Conservation (phyloP, 2,888 invertebrate species). For the Altica lythri region DNA sequence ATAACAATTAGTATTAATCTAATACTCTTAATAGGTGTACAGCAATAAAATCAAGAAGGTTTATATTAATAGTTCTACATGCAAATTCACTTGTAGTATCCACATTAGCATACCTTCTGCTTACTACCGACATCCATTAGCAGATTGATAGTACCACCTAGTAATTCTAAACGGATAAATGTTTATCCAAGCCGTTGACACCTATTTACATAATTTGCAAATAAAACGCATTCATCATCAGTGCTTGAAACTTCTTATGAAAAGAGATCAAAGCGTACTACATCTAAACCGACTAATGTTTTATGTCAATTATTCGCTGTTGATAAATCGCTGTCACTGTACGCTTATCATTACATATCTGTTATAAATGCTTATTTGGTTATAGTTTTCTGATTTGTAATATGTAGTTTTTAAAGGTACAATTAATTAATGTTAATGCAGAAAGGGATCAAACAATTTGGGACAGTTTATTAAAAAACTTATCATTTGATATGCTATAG, state of each 20-base stretch:
- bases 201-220: conserved; percentile 27
- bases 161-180: conserved; percentile 36
- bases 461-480: too few relatives aligned
- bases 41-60: too few relatives aligned
- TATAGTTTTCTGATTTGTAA: background rate
- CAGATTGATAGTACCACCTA: conserved; percentile 15
- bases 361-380: conserved; percentile 4
- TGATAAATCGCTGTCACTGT: conserved; percentile 1
- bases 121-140: conserved; percentile 4
- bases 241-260: conserved; percentile 11
- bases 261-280: conserved; percentile 5
- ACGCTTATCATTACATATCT: background rate
- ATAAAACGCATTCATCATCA: conserved; percentile 26
- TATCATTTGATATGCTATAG: too few relatives aligned
- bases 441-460: too few relatives aligned
- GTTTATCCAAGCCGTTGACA: conserved; percentile 21
- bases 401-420: background rate
- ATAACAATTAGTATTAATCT: too few relatives aligned
- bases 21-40: too few relatives aligned
- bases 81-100: background rate
- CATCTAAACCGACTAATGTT: background rate
- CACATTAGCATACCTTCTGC: conserved; percentile 1
- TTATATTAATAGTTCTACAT: conserved; percentile 1
- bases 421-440: too few relatives aligned
- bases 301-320: conserved; percentile 2